Conservation (phyloP, 2,797 vertebrate genomes). For the Sternotherus odoratus region DNA sequence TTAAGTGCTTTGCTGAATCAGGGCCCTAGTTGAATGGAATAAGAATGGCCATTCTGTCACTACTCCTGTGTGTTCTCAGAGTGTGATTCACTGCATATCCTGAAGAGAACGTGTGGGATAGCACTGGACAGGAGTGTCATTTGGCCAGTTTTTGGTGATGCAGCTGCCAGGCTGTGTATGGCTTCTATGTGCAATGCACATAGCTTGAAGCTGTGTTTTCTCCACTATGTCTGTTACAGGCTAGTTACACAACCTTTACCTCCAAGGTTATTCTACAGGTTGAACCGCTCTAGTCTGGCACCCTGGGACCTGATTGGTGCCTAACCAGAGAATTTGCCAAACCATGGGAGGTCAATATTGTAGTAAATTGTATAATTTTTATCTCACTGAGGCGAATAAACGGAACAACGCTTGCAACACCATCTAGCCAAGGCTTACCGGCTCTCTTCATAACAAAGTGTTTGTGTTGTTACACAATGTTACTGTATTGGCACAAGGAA, state of each 20-base stretch:
- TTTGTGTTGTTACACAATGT: too few species aligned
- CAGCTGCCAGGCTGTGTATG: not conserved
- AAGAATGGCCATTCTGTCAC: not conserved
- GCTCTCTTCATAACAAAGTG: too few species aligned
- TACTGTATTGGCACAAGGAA: too few species aligned
- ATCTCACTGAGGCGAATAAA: too few species aligned
- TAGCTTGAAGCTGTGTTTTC: not conserved
- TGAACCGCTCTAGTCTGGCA: too few species aligned
- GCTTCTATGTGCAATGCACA: not conserved
- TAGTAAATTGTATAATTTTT: too few species aligned
- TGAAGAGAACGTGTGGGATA: not conserved
- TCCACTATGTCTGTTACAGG: not conserved
- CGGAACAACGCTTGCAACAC: too few species aligned
- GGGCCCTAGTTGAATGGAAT: not conserved
- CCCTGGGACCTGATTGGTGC: too few species aligned
- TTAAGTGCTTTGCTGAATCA: not conserved
- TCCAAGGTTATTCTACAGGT: not conserved
- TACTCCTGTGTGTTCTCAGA: too few species aligned
- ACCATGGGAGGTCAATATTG: too few species aligned
- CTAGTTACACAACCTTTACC: not conserved
- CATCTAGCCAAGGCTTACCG: too few species aligned
- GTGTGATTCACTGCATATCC: not conserved
- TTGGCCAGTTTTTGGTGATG: not conserved
- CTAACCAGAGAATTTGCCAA: too few species aligned
- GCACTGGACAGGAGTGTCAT: not conserved